Percentiles rank a stretch among this genome's conserved stretches.
phyloP scores from a whole-genome alignment of 2,797 vertebrate genomes.

The Urocyon cinereoargenteus region DNA sequence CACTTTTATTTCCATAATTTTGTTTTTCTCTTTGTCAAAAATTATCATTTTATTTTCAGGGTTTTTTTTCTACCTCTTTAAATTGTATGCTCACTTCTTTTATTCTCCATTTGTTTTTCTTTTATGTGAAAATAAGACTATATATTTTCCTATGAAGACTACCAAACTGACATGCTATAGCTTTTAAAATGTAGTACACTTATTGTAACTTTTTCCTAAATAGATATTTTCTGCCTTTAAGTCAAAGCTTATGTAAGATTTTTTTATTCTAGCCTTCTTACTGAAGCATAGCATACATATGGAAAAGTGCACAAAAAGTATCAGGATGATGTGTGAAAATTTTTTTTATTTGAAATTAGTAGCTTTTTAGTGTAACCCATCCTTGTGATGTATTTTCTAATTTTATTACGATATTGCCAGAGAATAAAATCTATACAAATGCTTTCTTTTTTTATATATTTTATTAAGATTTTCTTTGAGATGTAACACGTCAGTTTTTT shows the following conservation, averaged over 20 bases:
- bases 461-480: slow-evolving; percentile 27
- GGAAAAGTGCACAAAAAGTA: neutral
- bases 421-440: neutral
- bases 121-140: neutral
- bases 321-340: neutral
- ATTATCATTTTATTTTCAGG: neutral
- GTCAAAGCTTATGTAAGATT: neutral
- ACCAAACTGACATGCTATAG: neutral
- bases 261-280: neutral
- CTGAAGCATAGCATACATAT: neutral
- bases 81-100: neutral
- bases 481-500: neutral
- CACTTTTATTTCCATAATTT: neutral
- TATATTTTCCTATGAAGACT: neutral
- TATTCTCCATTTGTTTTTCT: neutral
- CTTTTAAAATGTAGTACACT: neutral
- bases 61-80: neutral
- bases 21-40: neutral
- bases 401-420: neutral
- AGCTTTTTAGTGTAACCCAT: neutral
- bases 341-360: neutral
- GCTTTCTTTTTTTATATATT: neutral
- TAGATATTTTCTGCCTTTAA: slow-evolving; percentile 13
- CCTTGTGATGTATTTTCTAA: neutral
- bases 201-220: neutral